Evolutionary conservation across 2,888 invertebrate species (phyloP), one percentile per base, ranked within the genome.

Genomic region (Uropetala carovei): DNA sequence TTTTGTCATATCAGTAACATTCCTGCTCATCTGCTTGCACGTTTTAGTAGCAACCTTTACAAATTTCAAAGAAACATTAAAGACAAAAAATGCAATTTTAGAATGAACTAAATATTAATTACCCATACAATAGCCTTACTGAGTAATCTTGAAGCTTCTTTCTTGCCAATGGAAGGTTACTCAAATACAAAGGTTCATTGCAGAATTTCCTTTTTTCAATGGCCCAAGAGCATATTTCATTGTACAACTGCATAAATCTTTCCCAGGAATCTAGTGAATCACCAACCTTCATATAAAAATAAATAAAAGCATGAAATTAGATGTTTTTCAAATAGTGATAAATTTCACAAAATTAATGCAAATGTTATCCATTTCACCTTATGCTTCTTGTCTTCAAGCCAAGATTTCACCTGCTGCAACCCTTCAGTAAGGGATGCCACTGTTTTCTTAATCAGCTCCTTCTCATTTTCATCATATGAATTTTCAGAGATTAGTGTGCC

Each of bases 181-280:
- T 97, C 94, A 98, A 96, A 94, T 97, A 97, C 93, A 98, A 96
- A 92, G 98, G 97, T 95, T 98, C 97, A 94, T 96, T 96, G 89
- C 98, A 96, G 96, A 98, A 98, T 92, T 96, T 96, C 94, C 96
- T 97, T 95, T 98, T 98, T 94, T 98, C 98, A 93, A 97, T 96
- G 75, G 97, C 97, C 98, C 98, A 99, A 92, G 96, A 95, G 95
- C 97, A 97, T 85, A 98, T 98, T 93, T 97, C 96, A 94, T 98
- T 97, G 94, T 98, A 97, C 93, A 98, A 96, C 93, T 97, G 96
- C 94, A 98, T 96, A 96, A 99, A 99, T 93, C 98, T 96, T 93
- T 98, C 97, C 96, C 98, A 98, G 57, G 98, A 98, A 94, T 98
- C 98, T 94, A 98, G 96, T 93, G 98, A 97, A 94, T 98, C 98